Evolutionary conservation across 2,113 vertebrate species (phyloP), one percentile per base, ranked within the genome.

Genomic region (Tapirus terrestris): DNA sequence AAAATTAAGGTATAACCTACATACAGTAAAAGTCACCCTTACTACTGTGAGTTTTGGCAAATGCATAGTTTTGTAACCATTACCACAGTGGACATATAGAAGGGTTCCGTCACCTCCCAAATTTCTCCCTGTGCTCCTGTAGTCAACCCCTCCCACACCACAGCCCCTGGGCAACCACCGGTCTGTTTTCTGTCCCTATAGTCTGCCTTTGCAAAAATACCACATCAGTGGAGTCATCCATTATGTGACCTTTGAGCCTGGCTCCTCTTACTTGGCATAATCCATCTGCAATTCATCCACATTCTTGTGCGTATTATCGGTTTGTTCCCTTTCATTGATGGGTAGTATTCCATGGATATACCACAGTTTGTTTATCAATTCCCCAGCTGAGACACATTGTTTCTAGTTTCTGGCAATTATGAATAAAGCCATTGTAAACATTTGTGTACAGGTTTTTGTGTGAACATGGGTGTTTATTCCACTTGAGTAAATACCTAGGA

Each of bases 401-500:
- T 97, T 94, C 90, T n/a, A 63, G 21, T 77, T 80, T 86, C 80
- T 58, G 27, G 48, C 14, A 84, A n/a, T 76, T 65, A 39, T 43
- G 10, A 90, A 80, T 70, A 65, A 91, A 76, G 33, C 53, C 45
- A 5, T 27, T 72, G 18, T 68, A 83, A 65, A 93, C 20, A 65
- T 87, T 91, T 88, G 58, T 65, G 12, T 93, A 53, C 58, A 86
- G 53, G 8, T 80, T 83, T 81, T 88, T 43, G 13, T 8, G 8
- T 31, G 77, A 84, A 89, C 27, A 60, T 10, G 76, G 18, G 82
- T 58, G 84, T 96, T 90, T 87, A 27, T 45, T 53, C 60, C 18
- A 45, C 21, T 83, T 53, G n/a, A 82, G 29, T 86, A 85, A 92
- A 58, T 83, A 61, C 3, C 12, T 58, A 23, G 8, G 18, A 68